Evolutionary conservation across 2,797 vertebrate species (phyloP), one percentile per base, ranked within the genome.

Genomic region (Brachymystax lenok): DNA sequence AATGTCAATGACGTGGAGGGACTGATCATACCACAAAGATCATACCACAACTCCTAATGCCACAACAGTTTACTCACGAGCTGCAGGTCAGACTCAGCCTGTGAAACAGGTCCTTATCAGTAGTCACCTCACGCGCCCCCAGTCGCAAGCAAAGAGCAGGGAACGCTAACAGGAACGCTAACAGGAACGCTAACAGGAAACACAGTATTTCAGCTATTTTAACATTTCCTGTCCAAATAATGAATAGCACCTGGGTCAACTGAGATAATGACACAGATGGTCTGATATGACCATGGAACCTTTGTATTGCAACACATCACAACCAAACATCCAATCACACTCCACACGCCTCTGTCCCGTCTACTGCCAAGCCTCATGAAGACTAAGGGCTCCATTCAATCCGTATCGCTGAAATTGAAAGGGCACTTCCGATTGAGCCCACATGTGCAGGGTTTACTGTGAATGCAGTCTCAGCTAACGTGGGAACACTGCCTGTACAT

Each of bases 31-130:
- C 19, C 16, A 59, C 6, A 59, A n/a, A 59, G 56, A 59, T 19
- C 17, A 21, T 19, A 59, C n/a, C 8, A 19, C 52, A 13, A 59
- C 35, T 54, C 61, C 50, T 82, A 82, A 85, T 79, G 30, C 56
- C 56, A 73, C 52, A 78, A 83, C 69, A 70, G 21, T 35, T 78
- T 68, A 78, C 35, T 67, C 61, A 51, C 67, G 52, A 51, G 21
- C 61, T 61, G 63, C 51, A 75, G 75, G 75, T 71, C 73, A 19
- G 52, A 16, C 40, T 46, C 16, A 79, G 51, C 13, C 14, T 75
- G 63, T 12, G 24, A 66, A 69, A 76, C 52, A n/a, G 70, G 70
- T 8, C 51, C 66, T 17, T 27, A 51, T 75, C 17, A 64, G 71
- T 75, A 46, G 30, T 69, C 30, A 69, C 33, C 33, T 46, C 35